phyloP scores from a whole-genome alignment of 2,888 invertebrate genomes.

The Argynnis bischoffii region DNA sequence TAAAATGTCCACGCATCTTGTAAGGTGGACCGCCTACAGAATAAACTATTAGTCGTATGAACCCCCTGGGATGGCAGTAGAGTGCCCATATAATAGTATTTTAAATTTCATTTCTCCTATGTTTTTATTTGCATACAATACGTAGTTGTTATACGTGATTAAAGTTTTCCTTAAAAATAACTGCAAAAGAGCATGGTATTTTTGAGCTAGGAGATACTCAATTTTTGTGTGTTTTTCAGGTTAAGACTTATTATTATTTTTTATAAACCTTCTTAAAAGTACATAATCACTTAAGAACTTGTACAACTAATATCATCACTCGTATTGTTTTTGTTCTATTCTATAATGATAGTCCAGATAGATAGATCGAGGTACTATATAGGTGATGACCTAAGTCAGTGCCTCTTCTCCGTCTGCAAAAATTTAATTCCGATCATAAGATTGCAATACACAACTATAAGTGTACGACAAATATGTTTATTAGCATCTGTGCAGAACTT shows the following conservation, averaged over 20 bases:
- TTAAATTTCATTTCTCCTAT: background rate
- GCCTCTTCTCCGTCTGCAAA: background rate
- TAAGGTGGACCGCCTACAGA: conserved; percentile 49
- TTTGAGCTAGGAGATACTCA: too few relatives aligned
- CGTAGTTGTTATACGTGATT: background rate
- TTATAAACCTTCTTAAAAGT: too few relatives aligned
- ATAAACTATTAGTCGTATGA: conserved; percentile 62
- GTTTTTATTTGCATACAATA: background rate
- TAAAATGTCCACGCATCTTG: conserved; percentile 49
- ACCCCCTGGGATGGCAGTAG: conserved; percentile 51
- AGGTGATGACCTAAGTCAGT: too few relatives aligned
- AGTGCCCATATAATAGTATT: conserved; percentile 33
- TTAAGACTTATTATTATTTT: too few relatives aligned
- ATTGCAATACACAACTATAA: background rate
- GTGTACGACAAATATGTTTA: background rate
- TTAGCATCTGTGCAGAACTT: background rate
- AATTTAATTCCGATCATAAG: background rate
- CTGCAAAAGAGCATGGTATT: too few relatives aligned
- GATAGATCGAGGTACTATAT: too few relatives aligned
- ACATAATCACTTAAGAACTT: too few relatives aligned
- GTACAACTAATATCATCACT: too few relatives aligned
- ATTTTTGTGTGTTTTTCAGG: too few relatives aligned
- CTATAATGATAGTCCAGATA: too few relatives aligned
- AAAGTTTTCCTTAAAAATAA: too few relatives aligned
- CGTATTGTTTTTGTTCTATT: too few relatives aligned